Base-by-base conservation (phyloP, 2,888 invertebrate species). In the Drosophila neonasuta region DNA sequence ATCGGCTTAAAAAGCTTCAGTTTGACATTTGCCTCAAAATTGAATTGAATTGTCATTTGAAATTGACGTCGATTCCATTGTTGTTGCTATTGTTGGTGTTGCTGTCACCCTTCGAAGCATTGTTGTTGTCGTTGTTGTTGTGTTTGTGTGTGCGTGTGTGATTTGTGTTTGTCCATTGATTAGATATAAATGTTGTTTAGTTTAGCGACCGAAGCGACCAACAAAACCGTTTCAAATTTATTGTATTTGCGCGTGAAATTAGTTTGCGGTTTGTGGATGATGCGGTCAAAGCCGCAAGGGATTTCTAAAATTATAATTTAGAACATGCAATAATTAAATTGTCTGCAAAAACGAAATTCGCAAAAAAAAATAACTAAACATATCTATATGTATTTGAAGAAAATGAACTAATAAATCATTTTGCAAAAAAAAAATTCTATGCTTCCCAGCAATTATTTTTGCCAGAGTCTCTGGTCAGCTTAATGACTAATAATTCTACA, bases 11-110 rank as follows among this genome's bases (percentile, higher is more conserved):
- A 80, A 72, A 70, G 68, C 64, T 55, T 72, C 68, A 71, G 44
- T 65, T 70, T 77, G 79, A 79, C 80, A 79, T 79, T 75, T 75
- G 68, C 63, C 59, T 69, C 49, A 48, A 65, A 77, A 65, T 68
- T 82, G 70, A 80, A 82, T 82, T 71, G 71, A 83, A 80, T 80
- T 80, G 79, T 71, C 84, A 82, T 78, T 68, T 76, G 71, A 45
- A 68, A 57, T 41, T 36, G 60, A 3, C 10, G 3, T 39, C 6
- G 10, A 32, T 15, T 41, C 11, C 36, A 15, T 20, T 51, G 5
- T 44, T 52, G 32, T 34, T 46, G 20, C 9, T 60, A 10, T 42
- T 45, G 46, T 45, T 59, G 29, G 55, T 60, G 45, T 32, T 58
- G 39, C 48, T 41, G 63, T 52, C 57, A 50, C 41, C 50, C 34